Conservation (phyloP, 2,113 vertebrate species). For the Mesoclemmys tuberculata region DNA sequence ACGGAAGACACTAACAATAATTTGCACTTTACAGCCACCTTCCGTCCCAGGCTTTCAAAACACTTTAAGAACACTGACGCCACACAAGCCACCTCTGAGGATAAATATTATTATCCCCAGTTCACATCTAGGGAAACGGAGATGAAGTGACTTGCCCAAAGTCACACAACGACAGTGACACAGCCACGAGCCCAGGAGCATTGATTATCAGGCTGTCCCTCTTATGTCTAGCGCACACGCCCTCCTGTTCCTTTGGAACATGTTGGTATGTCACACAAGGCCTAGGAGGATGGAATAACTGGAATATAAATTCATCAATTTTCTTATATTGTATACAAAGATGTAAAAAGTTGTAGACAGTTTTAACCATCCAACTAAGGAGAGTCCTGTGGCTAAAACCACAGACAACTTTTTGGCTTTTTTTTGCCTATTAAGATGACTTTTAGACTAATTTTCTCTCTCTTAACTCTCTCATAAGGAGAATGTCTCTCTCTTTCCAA, state of each 20-base stretch:
- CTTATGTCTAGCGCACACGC: background rate
- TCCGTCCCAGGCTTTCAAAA: background rate
- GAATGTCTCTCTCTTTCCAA: background rate
- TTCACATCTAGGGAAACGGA: background rate
- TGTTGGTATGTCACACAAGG: background rate
- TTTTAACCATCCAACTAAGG: background rate
- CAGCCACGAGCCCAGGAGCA: background rate
- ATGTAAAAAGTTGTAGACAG: background rate
- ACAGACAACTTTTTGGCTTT: background rate
- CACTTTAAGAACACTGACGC: background rate
- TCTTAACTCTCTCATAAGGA: background rate
- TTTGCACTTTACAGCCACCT: background rate
- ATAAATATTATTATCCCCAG: accelerated
- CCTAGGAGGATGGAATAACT: background rate
- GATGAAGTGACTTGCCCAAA: background rate
- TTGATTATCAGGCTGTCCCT: background rate
- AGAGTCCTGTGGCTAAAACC: background rate
- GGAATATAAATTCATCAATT: background rate
- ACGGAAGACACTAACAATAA: background rate
- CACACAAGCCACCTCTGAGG: background rate
- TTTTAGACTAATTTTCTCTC: background rate
- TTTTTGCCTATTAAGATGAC: background rate
- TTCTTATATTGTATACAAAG: background rate
- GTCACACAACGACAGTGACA: background rate
- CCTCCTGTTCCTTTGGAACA: background rate